Evolutionary conservation across 2,797 vertebrate species (phyloP).

Genomic region (Pipistrellus nathusii): DNA sequence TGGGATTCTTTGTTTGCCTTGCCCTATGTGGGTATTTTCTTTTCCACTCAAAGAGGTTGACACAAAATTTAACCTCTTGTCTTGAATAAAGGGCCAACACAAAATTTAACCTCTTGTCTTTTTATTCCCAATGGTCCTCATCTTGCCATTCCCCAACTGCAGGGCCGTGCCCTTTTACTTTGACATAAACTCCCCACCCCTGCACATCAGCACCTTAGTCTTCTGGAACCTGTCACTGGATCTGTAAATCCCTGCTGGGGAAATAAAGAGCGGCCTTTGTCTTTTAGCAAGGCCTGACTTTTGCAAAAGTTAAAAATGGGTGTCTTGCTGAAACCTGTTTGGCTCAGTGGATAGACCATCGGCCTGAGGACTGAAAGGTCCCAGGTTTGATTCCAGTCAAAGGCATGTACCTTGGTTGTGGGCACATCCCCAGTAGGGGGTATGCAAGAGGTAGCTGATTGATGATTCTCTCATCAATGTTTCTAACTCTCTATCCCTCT

Average conservation of each 20-base stretch:
- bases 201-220: background rate
- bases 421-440: too few relatives aligned
- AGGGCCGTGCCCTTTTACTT: background rate
- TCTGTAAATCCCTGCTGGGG: background rate
- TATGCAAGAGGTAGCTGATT: too few relatives aligned
- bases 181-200: background rate
- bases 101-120: background rate
- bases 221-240: background rate
- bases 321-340: too few relatives aligned
- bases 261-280: background rate
- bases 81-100: background rate
- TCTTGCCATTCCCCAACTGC: background rate
- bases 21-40: background rate
- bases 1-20: background rate
- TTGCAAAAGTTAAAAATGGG: background rate
- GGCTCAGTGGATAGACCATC: too few relatives aligned
- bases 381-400: too few relatives aligned
- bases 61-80: background rate
- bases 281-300: background rate
- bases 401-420: too few relatives aligned
- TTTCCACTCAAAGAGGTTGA: background rate
- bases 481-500: too few relatives aligned
- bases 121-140: background rate
- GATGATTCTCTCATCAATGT: too few relatives aligned
- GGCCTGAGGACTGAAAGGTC: too few relatives aligned